Conservation (phyloP, 2,797 vertebrate genomes). For the Pitangus sulphuratus region DNA sequence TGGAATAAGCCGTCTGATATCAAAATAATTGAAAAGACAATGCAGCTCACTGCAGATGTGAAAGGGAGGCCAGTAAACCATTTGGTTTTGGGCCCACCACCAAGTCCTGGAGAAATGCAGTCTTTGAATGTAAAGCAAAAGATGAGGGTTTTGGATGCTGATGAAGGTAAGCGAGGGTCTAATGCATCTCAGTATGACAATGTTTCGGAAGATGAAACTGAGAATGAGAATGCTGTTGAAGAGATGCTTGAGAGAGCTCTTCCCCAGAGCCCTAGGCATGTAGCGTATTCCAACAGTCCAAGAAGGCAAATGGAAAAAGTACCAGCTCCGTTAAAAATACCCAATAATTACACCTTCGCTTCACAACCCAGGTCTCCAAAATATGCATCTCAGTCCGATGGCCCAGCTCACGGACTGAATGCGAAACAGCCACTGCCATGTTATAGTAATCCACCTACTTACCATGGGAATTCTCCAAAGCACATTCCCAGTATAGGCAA, state of each 20-base stretch:
- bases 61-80: slow-evolving; percentile 72
- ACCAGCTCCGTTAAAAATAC: slow-evolving; percentile 73
- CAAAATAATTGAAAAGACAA: slow-evolving; percentile 84
- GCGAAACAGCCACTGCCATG: slow-evolving; percentile 63
- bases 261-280: slow-evolving; percentile 71
- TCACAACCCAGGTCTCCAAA: slow-evolving; percentile 71
- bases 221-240: slow-evolving; percentile 64
- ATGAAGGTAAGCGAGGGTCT: slow-evolving; percentile 86
- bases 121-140: slow-evolving; percentile 70
- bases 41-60: slow-evolving; percentile 74
- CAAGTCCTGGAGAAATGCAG: slow-evolving; percentile 72
- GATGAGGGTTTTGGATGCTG: slow-evolving; percentile 72
- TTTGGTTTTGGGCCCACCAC: background rate
- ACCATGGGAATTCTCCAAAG: slow-evolving; percentile 72
- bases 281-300: slow-evolving; percentile 62
- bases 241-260: slow-evolving; percentile 81
- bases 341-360: slow-evolving; percentile 72
- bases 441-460: slow-evolving; percentile 76
- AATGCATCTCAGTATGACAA: slow-evolving; percentile 97
- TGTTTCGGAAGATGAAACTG: slow-evolving; percentile 82
- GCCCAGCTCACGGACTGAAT: slow-evolving; percentile 54
- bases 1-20: slow-evolving; percentile 93
- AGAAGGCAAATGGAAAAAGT: slow-evolving; percentile 71
- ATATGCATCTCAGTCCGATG: slow-evolving; percentile 69
- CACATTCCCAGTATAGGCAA: slow-evolving; percentile 10